Base-by-base conservation (phyloP, 2,113 vertebrate genomes). In the Natator depressus region DNA sequence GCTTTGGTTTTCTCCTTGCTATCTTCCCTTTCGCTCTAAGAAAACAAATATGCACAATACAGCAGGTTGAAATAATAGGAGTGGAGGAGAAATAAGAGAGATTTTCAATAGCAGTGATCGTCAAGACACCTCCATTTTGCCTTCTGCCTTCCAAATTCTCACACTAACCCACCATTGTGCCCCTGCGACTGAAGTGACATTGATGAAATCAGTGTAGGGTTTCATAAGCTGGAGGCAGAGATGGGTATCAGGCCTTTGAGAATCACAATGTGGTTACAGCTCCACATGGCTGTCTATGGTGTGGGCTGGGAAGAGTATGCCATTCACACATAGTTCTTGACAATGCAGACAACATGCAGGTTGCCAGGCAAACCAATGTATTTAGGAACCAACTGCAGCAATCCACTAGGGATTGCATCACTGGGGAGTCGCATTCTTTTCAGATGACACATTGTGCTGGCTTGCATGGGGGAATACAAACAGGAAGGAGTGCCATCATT, bases 81-180 rank as follows among this genome's bases (percentile, higher is more conserved):
- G n/a, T 10, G 19, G 65, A 72, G n/a, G 65, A 38, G 19, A 91
- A 84, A 79, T 86, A 87, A 80, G 76, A 8, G 13, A 88, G 65
- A 31, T 22, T 88, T 92, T 42, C 89, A 79, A 25, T 38, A 62
- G 24, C 42, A 47, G 25, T 27, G 42, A 46, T 47, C 42, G 69
- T 17, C 75, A 72, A 38, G 5, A 86, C 38, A 90, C 81, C 91
- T 92, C 51, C 35, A 49, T 86, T 89, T 88, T 13, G 62, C 87
- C 84, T 89, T 89, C 55, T 25, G 16, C 7, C 93, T 78, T 94
- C 49, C 84, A 5, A 91, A 76, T 72, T 35, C 59, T 80, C 83
- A 59, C 46, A 76, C 51, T 51, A 72, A 54, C 42, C 27, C 69
- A 7, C 59, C 42, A 53, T 62, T 0, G 59, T 38, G n/a, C 65